Evolutionary conservation across 2,113 vertebrate species (phyloP).

Genomic region (Eleginops maclovinus): DNA sequence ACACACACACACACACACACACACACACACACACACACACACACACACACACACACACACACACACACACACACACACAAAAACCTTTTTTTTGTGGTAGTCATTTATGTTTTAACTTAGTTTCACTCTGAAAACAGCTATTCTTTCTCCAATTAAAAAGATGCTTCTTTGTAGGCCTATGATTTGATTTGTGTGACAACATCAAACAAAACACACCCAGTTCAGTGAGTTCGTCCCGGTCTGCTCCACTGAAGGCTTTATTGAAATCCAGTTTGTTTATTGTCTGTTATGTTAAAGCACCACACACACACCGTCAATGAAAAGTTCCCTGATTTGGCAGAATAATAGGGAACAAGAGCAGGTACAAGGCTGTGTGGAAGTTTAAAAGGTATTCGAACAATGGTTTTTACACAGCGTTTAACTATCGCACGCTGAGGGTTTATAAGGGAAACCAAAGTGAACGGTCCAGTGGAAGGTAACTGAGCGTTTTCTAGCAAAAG

Average conservation of each 20-base stretch:
- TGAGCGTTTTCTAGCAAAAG: slow-evolving; percentile 19
- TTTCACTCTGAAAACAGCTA: neutral
- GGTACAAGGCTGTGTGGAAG: slow-evolving; percentile 1
- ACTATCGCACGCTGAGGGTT: slow-evolving; percentile 21
- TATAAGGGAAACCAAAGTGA: slow-evolving; percentile 35
- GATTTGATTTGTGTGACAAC: slow-evolving; percentile 27
- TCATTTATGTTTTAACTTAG: no score
- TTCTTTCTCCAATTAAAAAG: neutral
- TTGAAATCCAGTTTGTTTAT: slow-evolving; percentile 42
- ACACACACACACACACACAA: slow-evolving; percentile 1
- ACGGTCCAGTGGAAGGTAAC: slow-evolving; percentile 14
- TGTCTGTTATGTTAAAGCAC: slow-evolving; percentile 33
- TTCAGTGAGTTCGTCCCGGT: slow-evolving; percentile 17
- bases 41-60: slow-evolving; percentile 3
- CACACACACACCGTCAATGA: slow-evolving; percentile 14
- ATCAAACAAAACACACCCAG: slow-evolving; percentile 41
- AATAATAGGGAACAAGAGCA: neutral
- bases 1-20: neutral
- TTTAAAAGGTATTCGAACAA: slow-evolving; percentile 23
- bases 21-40: slow-evolving; percentile 10
- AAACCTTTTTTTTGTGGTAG: no score
- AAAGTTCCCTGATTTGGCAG: slow-evolving; percentile 25
- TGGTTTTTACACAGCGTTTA: slow-evolving; percentile 37
- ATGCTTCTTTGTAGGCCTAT: neutral
- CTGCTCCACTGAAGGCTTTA: slow-evolving; percentile 38